Evolutionary conservation across 2,113 vertebrate genomes (phyloP).

Genomic region (Lipophrys pholis): DNA sequence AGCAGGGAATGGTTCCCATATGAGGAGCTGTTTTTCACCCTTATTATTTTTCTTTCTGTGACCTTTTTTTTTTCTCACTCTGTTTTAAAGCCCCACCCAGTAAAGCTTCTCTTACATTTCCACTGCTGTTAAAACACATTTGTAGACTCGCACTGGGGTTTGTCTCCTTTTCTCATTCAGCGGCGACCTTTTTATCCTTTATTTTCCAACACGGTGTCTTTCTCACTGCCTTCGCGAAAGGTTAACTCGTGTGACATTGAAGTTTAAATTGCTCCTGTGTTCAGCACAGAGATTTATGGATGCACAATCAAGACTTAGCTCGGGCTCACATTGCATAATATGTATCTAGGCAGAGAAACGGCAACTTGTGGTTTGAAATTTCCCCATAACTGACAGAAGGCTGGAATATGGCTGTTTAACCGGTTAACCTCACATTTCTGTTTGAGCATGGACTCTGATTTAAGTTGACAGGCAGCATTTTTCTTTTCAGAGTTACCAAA

Average conservation of each 20-base stretch:
- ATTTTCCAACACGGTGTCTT: neutral
- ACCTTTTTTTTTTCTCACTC: constrained; percentile 31
- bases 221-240: constrained; percentile 8
- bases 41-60: constrained; percentile 56
- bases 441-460: constrained; percentile 45
- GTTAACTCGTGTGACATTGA: constrained; percentile 4
- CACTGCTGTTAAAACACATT: constrained; percentile 1
- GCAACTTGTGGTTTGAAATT: constrained; percentile 55
- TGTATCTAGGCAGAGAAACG: constrained; percentile 48
- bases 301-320: constrained; percentile 19
- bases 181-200: neutral
- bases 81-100: constrained; percentile 23
- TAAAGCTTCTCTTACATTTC: constrained; percentile 7
- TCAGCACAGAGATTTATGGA: constrained; percentile 27
- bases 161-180: neutral
- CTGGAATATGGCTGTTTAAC: constrained; percentile 42
- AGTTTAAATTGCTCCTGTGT: constrained; percentile 13
- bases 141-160: neutral
- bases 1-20: constrained; percentile 31
- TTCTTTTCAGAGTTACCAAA: constrained; percentile 48
- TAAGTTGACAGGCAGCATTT: constrained; percentile 55
- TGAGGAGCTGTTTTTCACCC: constrained; percentile 34
- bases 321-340: constrained; percentile 40
- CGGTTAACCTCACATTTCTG: constrained; percentile 64
- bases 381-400: constrained; percentile 47